Conservation (phyloP, 2,113 vertebrate species). For the Odocoileus hemionus region DNA sequence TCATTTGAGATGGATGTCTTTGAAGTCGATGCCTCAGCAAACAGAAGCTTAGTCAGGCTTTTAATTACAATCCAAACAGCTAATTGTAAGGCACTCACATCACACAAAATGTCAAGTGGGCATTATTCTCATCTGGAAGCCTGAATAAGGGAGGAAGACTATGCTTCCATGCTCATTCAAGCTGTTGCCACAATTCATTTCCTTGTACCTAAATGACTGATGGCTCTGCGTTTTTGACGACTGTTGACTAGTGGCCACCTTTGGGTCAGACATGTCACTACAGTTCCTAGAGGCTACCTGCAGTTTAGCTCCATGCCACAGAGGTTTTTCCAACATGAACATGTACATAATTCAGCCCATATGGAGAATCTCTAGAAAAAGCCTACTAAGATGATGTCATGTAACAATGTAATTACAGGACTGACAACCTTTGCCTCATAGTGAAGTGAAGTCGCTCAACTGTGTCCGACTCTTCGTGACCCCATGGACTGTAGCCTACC, state of each 20-base stretch:
- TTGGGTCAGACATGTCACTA: neutral
- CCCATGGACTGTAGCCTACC: too few species aligned
- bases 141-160: neutral
- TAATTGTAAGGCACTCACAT: neutral
- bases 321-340: neutral
- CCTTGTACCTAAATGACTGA: neutral
- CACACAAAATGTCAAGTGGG: neutral
- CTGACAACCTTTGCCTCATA: neutral
- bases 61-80: neutral
- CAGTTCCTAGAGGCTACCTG: neutral
- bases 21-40: neutral
- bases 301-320: neutral
- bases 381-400: neutral
- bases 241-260: neutral
- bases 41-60: neutral
- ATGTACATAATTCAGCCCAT: neutral
- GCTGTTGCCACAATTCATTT: neutral
- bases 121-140: neutral
- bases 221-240: neutral
- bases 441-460: too few species aligned
- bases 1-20: neutral
- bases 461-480: too few species aligned
- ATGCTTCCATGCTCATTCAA: neutral
- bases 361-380: neutral
- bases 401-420: neutral